Base-by-base conservation (phyloP, 2,113 vertebrate species). In the Calypte anna region DNA sequence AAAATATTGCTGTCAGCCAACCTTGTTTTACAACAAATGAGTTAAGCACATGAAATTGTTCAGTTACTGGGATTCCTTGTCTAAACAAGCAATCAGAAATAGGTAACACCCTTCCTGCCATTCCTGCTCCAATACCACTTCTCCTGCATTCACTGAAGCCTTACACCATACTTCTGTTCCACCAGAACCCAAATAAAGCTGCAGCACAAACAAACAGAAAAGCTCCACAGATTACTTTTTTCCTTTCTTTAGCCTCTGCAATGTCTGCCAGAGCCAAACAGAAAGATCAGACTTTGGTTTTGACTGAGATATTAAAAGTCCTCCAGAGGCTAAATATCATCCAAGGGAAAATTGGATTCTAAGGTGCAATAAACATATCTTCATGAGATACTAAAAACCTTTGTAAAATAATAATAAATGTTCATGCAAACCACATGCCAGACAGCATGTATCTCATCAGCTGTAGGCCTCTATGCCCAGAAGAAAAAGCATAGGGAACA, bases 311-410 rank as follows among this genome's bases (percentile, higher is more conserved):
- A 88, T 62, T 57, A 70, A 3, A 81, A 90, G 61, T 59, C 58
- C 85, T 94, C 88, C 79, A 66, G 68, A 94, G 90, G 73, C 79
- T 91, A 68, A 95, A 91, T 96, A 91, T 86, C 85, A 86, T 40
- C 23, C 76, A 86, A 86, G 48, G 76, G 73, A 91, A 94, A 95
- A 92, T 66, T 74, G 61, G 51, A 88, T 96, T 96, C 94, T 94
- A 95, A 94, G 80, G 85, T 53, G 91, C 72, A 92, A 95, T 91
- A 91, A 96, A 94, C 53, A 82, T 72, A 62, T 70, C 80, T 96
- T 75, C 79, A 46, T 36, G 53, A 93, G 82, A 90, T 57, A 95
- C 76, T 86, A 90, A 88, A 95, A 93, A 69, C 27, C 64, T 78
- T 16, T 63, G 27, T 82, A 86, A 91, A 96, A 93, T 64, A 86